These are phyloP conservation scores for Chrysocyon brachyurus DNA, from an alignment of 2,797 vertebrate species.

Conservation along the genomic window DNA sequence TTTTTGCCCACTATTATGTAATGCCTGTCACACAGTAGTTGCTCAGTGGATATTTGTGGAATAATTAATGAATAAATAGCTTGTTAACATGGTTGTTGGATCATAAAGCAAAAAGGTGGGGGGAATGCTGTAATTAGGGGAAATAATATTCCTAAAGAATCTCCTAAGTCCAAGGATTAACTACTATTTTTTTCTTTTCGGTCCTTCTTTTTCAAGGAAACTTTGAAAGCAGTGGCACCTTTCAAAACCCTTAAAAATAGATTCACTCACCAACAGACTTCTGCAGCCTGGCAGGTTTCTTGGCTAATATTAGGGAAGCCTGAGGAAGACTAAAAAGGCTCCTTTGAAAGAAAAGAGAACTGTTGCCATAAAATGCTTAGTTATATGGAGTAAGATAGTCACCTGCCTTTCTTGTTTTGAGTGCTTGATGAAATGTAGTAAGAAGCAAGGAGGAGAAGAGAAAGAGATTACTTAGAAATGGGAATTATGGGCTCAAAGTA, in stretches of 20 bases:
- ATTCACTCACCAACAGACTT: conserved; percentile 29
- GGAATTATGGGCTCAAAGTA: neutral
- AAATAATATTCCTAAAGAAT: conserved; percentile 9
- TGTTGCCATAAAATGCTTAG: neutral
- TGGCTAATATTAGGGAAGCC: neutral
- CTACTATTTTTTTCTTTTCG: neutral
- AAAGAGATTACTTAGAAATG: neutral
- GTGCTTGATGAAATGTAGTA: neutral
- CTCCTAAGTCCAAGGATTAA: neutral
- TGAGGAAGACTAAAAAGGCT: neutral
- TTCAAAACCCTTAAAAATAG: conserved; percentile 43
- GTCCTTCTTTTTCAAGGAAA: conserved; percentile 52
- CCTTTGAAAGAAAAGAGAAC: neutral
- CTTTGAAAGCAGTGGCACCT: conserved; percentile 4
- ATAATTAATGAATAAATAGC: conserved; percentile 18
- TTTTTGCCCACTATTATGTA: neutral
- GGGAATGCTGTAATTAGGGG: neutral
- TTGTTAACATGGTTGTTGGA: neutral
- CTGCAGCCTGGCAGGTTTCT: neutral
- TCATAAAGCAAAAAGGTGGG: neutral
- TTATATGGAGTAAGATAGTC: neutral
- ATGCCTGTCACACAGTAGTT: neutral
- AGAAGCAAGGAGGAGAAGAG: neutral
- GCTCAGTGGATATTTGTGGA: neutral
- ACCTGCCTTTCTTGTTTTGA: neutral